Percentiles rank a stretch among this genome's conserved stretches.
Evolutionary conservation across 2,113 vertebrate genomes (phyloP).

Genomic region (Ploceus nigricollis): DNA sequence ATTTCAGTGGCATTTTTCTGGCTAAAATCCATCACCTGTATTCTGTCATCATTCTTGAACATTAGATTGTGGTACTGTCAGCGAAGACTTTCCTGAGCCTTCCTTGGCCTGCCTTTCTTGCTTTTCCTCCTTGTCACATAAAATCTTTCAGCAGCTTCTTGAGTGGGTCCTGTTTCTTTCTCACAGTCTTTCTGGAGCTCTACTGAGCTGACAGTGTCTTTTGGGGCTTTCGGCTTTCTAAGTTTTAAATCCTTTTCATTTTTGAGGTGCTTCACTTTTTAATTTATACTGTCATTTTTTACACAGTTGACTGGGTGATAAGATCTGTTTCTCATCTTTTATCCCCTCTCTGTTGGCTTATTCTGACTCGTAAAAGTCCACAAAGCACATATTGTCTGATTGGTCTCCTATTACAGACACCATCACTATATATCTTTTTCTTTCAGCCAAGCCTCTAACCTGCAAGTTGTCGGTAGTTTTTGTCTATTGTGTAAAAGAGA

Average conservation of each 20-base stretch:
- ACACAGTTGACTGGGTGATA: neutral
- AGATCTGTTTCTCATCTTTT: neutral
- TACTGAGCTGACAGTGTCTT: neutral
- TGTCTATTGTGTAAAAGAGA: neutral
- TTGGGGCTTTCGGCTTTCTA: neutral
- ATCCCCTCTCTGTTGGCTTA: neutral
- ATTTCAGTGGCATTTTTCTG: slow-evolving; percentile 38
- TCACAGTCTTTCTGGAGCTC: neutral
- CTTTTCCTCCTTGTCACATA: neutral
- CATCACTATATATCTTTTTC: neutral
- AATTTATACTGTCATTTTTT: neutral
- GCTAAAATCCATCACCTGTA: slow-evolving; percentile 18
- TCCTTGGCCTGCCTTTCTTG: neutral
- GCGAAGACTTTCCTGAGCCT: neutral
- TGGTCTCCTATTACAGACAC: neutral
- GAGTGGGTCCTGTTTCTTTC: neutral
- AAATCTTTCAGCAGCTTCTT: neutral
- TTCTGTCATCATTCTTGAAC: slow-evolving; percentile 4
- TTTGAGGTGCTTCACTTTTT: neutral
- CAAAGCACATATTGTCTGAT: neutral
- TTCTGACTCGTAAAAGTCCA: neutral
- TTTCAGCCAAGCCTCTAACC: neutral
- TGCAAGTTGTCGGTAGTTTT: neutral
- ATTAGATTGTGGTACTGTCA: neutral
- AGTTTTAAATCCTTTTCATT: neutral